Base-by-base conservation (phyloP, 1,140 invertebrate species). In the Danaus plexippus region DNA sequence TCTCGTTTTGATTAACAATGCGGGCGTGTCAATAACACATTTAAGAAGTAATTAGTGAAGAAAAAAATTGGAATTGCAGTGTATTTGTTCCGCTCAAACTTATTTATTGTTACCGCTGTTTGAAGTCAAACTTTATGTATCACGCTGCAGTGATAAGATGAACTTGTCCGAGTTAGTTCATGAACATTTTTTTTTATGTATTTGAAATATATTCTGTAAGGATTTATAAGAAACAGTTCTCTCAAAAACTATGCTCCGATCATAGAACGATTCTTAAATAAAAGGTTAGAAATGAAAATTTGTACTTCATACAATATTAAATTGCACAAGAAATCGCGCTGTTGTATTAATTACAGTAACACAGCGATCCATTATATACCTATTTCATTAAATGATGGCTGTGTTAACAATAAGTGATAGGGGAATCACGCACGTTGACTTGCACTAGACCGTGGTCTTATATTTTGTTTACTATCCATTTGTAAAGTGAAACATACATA, bases 401-500 rank as follows among this genome's bases (percentile, higher is more conserved):
- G 64, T 71, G 70, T 74, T 76, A 78, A 79, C 77, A 80, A 74
- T 71, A 61, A 64, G 67, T 69, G 54, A 70, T 67, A 66, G 64
- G 61, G 79, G 75, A 77, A 83, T 67, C 76, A 80, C 76, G 77
- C 74, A 82, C 67, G 67, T 51, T 79, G 76, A 66, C 71, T 72
- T 68, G 67, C 71, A 73, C 63, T 63, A 61, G 61, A 74, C 57
- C 64, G 67, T 75, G 57, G 57, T 72, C 69, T 68, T 67, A 49
- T 47, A 59, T 59, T 69, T 63, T 72, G 69, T 74, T 47, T 51
- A 59, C 61, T 63, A 69, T 71, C 70, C 69, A 65, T 64, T 71
- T 59, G 61, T 57, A 70, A 76, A 75, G 69, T 73, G 69, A 73
- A 73, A 73, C 63, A 63, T 52, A 66, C 47, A 32, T 73, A 67